Evolutionary conservation across 2,113 vertebrate species (phyloP).

Genomic region (Sclerurus mexicanus): DNA sequence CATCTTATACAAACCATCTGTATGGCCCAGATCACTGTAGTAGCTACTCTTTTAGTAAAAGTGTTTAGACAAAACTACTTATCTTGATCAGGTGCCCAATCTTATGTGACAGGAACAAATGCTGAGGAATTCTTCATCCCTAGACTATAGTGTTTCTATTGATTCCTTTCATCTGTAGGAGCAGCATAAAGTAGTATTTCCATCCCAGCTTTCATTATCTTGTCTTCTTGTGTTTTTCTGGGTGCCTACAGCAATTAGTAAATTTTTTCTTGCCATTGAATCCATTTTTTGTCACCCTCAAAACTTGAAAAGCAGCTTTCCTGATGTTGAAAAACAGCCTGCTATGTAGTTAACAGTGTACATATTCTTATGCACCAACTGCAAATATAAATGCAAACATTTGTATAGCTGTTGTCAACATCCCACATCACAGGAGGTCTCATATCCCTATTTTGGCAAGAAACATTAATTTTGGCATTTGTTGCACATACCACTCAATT

Average conservation of each 20-base stretch:
- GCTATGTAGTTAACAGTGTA: neutral
- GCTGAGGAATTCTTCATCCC: neutral
- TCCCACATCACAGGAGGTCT: neutral
- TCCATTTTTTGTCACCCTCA: neutral
- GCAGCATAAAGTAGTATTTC: neutral
- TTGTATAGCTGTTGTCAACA: slow-evolving; percentile 33
- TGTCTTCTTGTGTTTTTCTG: neutral
- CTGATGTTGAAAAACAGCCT: neutral
- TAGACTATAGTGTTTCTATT: neutral
- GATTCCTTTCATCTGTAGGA: neutral
- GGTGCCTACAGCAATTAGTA: neutral
- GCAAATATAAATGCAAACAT: neutral
- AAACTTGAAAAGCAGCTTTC: neutral
- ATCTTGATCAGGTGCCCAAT: neutral
- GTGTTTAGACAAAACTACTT: neutral
- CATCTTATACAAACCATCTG: neutral
- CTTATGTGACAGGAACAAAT: neutral
- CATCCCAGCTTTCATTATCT: neutral
- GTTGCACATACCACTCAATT: neutral
- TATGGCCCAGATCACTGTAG: neutral
- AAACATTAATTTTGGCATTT: slow-evolving; percentile 32
- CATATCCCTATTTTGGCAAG: neutral
- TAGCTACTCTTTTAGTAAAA: neutral
- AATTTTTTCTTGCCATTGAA: neutral
- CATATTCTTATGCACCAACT: neutral